Conservation (phyloP, 2,113 vertebrate species). For the Fregetta grallaria region DNA sequence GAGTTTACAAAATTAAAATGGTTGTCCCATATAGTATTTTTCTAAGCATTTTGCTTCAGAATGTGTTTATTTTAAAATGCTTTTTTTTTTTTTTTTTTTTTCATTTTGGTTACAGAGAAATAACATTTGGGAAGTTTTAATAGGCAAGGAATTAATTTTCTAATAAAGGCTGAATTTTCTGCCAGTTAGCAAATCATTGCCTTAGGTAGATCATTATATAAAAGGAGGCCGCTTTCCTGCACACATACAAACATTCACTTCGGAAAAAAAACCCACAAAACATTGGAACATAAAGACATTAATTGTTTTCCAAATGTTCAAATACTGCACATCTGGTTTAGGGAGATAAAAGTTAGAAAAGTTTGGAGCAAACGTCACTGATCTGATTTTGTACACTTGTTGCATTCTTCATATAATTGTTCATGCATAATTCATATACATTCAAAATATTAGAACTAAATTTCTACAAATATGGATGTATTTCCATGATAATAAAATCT, state of each 20-base stretch:
- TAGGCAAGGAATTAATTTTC: not conserved
- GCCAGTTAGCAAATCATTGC: not conserved
- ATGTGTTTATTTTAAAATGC: not conserved
- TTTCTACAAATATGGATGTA: not conserved
- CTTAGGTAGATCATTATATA: not conserved
- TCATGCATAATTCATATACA: not conserved
- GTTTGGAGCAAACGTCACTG: not conserved
- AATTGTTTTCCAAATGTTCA: not conserved
- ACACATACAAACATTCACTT: not conserved
- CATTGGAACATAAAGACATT: not conserved
- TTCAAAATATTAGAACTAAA: not conserved
- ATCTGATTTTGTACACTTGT: not conserved
- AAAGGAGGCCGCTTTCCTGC: not conserved
- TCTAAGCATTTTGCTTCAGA: not conserved
- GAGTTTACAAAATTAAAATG: not conserved
- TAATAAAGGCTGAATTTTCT: not conserved
- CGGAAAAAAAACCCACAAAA: not conserved
- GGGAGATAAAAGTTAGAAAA: not conserved
- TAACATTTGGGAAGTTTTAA: not conserved
- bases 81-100: rapidly evolving
- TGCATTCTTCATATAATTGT: not conserved
- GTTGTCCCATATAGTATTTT: not conserved
- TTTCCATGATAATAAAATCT: not conserved
- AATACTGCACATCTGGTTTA: not conserved
- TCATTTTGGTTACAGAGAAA: not conserved